Evolutionary conservation across 2,113 vertebrate species (phyloP).

Genomic region (Oryctolagus cuniculus): mOryCun1.1 NC_091452.1:1375001-1375500

Average conservation of each 20-base stretch:
- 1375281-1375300: too few species aligned
- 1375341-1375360: not conserved
- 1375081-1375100: not conserved
- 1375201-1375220: not conserved
- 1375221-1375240: too few species aligned
- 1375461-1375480: too few species aligned
- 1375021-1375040: not conserved
- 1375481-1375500: too few species aligned
- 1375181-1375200: too few species aligned
- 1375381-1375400: too few species aligned
- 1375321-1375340: not conserved
- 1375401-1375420: too few species aligned
- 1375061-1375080: not conserved
- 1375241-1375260: not conserved
- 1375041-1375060: not conserved
- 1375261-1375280: too few species aligned
- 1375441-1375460: too few species aligned
- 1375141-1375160: not conserved
- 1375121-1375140: not conserved
- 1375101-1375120: not conserved
- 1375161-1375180: not conserved
- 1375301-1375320: not conserved
- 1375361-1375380: too few species aligned
- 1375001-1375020: fast-evolving
- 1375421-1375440: too few species aligned